Evolutionary conservation across 2,888 invertebrate species (phyloP).

Genomic region (Melipona beecheii): DNA sequence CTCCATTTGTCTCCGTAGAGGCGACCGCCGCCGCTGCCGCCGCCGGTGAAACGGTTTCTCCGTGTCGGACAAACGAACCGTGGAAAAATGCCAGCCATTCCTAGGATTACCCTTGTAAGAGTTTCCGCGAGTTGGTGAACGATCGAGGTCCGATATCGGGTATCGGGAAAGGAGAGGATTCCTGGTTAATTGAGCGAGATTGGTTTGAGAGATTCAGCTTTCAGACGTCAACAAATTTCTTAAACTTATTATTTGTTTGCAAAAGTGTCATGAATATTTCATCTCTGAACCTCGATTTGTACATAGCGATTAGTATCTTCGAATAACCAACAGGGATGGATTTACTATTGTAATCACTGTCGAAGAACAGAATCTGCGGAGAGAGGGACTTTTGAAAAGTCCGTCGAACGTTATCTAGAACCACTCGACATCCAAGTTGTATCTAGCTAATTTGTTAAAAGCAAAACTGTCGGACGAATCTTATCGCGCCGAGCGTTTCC

Average conservation of each 20-base stretch:
- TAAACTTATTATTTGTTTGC: background rate
- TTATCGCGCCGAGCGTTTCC: background rate
- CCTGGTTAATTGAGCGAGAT: conserved; percentile 1
- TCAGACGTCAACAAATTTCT: too few species aligned
- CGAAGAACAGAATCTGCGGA: background rate
- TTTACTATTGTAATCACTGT: background rate
- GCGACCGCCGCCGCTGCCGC: conserved; percentile 50
- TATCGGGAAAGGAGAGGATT: too few species aligned
- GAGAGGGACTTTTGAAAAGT: background rate
- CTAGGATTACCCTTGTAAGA: conserved; percentile 33
- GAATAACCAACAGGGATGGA: background rate
- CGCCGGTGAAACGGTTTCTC: conserved; percentile 16
- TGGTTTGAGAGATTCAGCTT: background rate
- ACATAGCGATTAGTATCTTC: too few species aligned
- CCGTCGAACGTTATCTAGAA: background rate
- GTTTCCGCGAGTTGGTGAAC: background rate
- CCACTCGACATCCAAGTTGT: background rate
- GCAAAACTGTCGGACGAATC: background rate
- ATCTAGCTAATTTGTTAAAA: conserved; percentile 8
- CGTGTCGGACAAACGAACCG: conserved; percentile 37
- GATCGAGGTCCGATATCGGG: background rate
- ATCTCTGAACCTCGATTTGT: too few species aligned
- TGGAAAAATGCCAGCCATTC: conserved; percentile 41
- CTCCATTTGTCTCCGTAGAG: conserved; percentile 73
- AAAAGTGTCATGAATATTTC: too few species aligned